A percentile compares a stretch with the other conserved stretches of the same genome.
These are phyloP conservation scores for Anseranas semipalmata DNA, from an alignment of 2,113 vertebrate genomes.

Conservation along the genomic window DNA sequence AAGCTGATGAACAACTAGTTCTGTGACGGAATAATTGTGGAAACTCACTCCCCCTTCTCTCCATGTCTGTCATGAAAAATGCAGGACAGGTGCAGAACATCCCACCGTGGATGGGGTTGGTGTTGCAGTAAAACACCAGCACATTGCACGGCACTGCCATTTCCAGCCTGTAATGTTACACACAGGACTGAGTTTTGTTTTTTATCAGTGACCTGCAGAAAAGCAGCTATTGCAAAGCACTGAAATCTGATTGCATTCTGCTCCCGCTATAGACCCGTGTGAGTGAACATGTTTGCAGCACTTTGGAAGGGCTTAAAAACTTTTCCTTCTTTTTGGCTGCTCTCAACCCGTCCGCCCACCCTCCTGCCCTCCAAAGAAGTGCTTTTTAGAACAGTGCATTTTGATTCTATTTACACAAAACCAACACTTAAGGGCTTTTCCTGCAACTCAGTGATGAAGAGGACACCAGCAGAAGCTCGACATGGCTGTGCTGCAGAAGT, in stretches of 20 bases:
- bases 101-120: too few relatives aligned
- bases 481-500: not conserved
- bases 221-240: not conserved
- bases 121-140: not conserved
- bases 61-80: not conserved
- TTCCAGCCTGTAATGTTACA: not conserved
- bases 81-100: not conserved
- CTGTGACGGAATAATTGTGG: not conserved
- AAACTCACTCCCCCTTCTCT: not conserved
- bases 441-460: not conserved
- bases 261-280: accelerated
- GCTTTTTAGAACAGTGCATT: not conserved
- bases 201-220: not conserved
- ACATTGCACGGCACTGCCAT: not conserved
- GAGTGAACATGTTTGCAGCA: not conserved
- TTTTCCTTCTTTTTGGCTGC: not conserved
- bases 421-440: not conserved
- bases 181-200: not conserved
- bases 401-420: not conserved
- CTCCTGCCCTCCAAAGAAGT: not conserved
- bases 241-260: not conserved
- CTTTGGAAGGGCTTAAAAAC: not conserved
- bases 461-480: not conserved
- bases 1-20: not conserved
- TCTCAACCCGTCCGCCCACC: not conserved